Percentiles rank a stretch among this genome's conserved stretches.
These are phyloP conservation scores for Teleopsis dalmanni DNA, from an alignment of 1,140 invertebrate genomes.

Conservation along the genomic window DNA sequence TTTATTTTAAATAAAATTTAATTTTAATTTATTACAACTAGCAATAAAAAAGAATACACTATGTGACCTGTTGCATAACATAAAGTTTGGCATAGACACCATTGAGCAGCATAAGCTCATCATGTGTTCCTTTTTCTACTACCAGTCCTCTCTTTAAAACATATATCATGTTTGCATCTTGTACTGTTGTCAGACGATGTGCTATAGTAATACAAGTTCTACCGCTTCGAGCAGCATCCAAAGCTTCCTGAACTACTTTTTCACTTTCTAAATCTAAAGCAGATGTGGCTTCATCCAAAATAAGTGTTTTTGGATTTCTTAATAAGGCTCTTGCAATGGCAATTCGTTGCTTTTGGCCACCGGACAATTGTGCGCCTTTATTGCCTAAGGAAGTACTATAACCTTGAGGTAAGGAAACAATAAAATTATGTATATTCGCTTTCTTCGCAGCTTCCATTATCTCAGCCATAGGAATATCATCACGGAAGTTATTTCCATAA, in stretches of 20 bases:
- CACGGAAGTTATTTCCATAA: constrained; percentile 71
- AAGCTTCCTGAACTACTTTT: constrained; percentile 61
- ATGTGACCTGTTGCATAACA: constrained; percentile 46
- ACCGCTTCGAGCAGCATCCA: constrained; percentile 58
- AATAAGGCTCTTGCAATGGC: constrained; percentile 75
- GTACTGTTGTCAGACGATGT: constrained; percentile 64
- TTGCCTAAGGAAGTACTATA: constrained; percentile 70
- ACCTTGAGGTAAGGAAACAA: constrained; percentile 71
- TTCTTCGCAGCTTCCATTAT: constrained; percentile 72
- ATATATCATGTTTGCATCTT: constrained; percentile 53
- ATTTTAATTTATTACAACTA: too few relatives aligned
- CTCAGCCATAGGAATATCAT: constrained; percentile 58
- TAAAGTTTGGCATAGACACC: constrained; percentile 66
- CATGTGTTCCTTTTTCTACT: constrained; percentile 63
- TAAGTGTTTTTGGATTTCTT: constrained; percentile 63
- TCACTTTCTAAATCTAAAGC: constrained; percentile 75
- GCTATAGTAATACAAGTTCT: constrained; percentile 73
- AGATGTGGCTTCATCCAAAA: constrained; percentile 83
- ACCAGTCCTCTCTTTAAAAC: constrained; percentile 63
- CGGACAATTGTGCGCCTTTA: constrained; percentile 66
- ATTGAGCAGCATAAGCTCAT: constrained; percentile 54
- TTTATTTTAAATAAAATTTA: too few relatives aligned
- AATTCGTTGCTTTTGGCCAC: constrained; percentile 74
- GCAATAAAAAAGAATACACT: not conserved
- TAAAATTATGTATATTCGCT: constrained; percentile 83